Percentiles rank a stretch among this genome's conserved stretches.
Conservation (phyloP, 2,888 invertebrate genomes). For the Nebria salina region DNA sequence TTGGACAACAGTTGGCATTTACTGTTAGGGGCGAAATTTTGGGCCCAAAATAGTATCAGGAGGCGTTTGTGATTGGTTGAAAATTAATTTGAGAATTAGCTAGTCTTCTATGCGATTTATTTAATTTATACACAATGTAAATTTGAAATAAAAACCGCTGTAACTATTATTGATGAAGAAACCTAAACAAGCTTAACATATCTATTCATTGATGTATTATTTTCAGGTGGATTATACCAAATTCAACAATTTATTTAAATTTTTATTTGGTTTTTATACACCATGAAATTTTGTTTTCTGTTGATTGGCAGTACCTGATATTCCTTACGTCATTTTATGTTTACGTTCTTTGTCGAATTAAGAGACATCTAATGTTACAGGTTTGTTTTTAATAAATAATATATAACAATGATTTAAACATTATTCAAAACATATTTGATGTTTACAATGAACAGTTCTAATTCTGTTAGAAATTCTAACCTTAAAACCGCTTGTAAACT, state of each 20-base stretch:
- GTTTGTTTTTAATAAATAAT: constrained; percentile 31
- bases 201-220: constrained; percentile 11
- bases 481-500: constrained; percentile 15
- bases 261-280: constrained; percentile 4
- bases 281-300: constrained; percentile 34
- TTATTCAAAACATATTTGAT: neutral
- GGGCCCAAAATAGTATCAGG: neutral
- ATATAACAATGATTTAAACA: constrained; percentile 20
- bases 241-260: constrained; percentile 18
- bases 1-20: neutral
- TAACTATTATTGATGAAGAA: neutral
- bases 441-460: too few species aligned
- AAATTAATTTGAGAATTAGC: neutral
- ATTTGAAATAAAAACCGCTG: neutral
- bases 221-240: constrained; percentile 39
- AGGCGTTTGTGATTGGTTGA: neutral
- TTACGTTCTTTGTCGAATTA: constrained; percentile 21
- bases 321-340: constrained; percentile 22
- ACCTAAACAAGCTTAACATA: neutral
- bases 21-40: neutral
- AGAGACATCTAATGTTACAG: constrained; percentile 16
- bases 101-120: neutral
- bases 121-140: constrained; percentile 3
- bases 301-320: constrained; percentile 40
- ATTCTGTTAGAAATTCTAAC: too few species aligned